Conservation (phyloP, 2,888 invertebrate species). For the Drosophila siamana region DNA sequence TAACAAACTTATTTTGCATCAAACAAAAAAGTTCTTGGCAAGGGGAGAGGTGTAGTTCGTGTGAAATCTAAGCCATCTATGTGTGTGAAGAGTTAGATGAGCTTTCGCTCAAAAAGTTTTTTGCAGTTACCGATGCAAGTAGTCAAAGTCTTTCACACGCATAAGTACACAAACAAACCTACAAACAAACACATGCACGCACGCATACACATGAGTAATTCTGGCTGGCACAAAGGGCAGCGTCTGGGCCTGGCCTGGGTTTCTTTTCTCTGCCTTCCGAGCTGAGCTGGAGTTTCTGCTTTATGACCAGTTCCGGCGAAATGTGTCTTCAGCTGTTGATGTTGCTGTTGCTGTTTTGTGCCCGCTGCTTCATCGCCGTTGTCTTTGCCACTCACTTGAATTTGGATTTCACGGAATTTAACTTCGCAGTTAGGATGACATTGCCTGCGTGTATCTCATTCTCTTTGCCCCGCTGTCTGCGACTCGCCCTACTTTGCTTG, state of each 20-base stretch:
- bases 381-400: constrained; percentile 71
- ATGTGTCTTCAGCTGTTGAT: constrained; percentile 75
- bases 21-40: constrained; percentile 3
- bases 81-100: constrained; percentile 22
- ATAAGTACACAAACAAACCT: constrained; percentile 2
- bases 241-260: constrained; percentile 56
- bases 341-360: constrained; percentile 18
- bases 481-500: constrained; percentile 30
- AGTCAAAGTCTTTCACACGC: constrained; percentile 24
- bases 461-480: constrained; percentile 7
- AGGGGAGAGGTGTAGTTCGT: not conserved
- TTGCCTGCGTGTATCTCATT: constrained; percentile 46
- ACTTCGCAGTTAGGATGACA: constrained; percentile 76
- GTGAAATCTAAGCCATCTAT: constrained; percentile 9
- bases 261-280: constrained; percentile 31
- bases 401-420: constrained; percentile 80
- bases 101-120: constrained; percentile 30
- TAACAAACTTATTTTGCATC: constrained; percentile 15
- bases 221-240: constrained; percentile 35
- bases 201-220: constrained; percentile 37
- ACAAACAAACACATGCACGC: constrained; percentile 13
- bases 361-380: constrained; percentile 30
- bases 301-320: constrained; percentile 77
- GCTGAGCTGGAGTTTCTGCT: constrained; percentile 66
- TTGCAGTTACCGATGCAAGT: constrained; percentile 41